Base-by-base conservation (phyloP, 1,140 invertebrate genomes). In the Sminthurinus signatus region DNA sequence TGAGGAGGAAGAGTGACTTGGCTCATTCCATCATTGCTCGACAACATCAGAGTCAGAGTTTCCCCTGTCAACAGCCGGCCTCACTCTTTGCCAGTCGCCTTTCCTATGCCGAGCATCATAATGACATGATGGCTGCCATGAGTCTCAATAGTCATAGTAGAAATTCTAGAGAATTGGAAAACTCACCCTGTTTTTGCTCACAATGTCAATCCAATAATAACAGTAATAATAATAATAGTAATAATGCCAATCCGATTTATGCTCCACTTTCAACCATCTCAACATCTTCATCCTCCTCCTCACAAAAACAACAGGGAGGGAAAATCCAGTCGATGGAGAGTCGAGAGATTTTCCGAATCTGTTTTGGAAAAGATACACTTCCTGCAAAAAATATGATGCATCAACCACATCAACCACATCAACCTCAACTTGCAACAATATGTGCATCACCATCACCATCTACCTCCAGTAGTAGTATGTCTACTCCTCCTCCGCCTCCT, bases 1-100 rank as follows among this genome's bases (percentile, higher is more conserved):
- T 72, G 4, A 36, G 70, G 14, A 48, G 70, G 15, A 72, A 72
- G 48, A 72, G 70, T 63, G 70, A 72, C 59, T 61, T 72, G 14
- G 59, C 63, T 14, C 57, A 61, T 27, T 48, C 60, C 4, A 25
- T 62, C 25, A 60, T 58, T 19, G 43, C 63, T 27, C 46, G 36
- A 21, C 27, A 60, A 19, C 43, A 42, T n/a, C n/a, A n/a, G n/a
- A 36, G 28, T 42, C 54, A n/a, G n/a, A n/a, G n/a, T n/a, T n/a
- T n/a, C n/a, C n/a, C n/a, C n/a, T n/a, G n/a, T n/a, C n/a, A n/a
- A n/a, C 36, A 21, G 4, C 19, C 14, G 3, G n/a, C 10, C 19
- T 46, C 43, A n/a, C 19, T 46, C 14, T n/a, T n/a, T n/a, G 10
- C 3, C 14, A 46, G 19, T 46, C 43, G 43, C 43, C 19, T 46